Conservation (phyloP, 2,797 vertebrate species). For the Antrozous pallidus region DNA sequence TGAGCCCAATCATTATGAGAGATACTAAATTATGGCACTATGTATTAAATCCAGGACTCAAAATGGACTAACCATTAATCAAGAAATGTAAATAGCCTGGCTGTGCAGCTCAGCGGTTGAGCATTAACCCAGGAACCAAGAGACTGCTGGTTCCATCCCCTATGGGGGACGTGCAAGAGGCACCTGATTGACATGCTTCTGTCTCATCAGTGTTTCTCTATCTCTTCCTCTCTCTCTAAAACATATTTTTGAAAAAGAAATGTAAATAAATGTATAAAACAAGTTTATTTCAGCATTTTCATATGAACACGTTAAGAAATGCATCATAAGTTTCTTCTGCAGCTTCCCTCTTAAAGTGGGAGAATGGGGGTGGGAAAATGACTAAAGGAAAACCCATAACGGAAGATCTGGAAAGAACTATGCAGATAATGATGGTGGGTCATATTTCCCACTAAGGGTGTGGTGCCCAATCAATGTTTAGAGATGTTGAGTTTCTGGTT, state of each 20-base stretch:
- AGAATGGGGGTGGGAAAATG: background rate
- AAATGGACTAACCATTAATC: conserved; percentile 13
- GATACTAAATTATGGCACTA: background rate
- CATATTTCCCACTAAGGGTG: conserved; percentile 1
- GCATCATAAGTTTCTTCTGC: background rate
- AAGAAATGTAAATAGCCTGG: background rate
- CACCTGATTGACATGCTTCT: too few species aligned
- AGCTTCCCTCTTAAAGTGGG: background rate
- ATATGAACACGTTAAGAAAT: background rate
- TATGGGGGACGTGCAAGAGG: too few species aligned
- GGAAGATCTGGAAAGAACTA: background rate
- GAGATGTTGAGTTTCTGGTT: conserved; percentile 40
- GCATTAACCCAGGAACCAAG: too few species aligned
- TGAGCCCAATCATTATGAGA: background rate
- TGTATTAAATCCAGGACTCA: background rate
- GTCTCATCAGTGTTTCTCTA: too few species aligned
- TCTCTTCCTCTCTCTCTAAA: too few species aligned
- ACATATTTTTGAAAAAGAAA: background rate
- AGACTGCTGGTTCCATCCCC: too few species aligned
- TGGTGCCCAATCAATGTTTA: background rate
- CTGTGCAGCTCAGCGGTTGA: too few species aligned
- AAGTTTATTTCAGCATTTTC: conserved; percentile 26
- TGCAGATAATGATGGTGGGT: background rate
- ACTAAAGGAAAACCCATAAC: background rate
- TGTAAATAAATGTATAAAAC: conserved; percentile 2